phyloP scores from a whole-genome alignment of 2,888 invertebrate species.

The Lasioglossum figueresi region DNA sequence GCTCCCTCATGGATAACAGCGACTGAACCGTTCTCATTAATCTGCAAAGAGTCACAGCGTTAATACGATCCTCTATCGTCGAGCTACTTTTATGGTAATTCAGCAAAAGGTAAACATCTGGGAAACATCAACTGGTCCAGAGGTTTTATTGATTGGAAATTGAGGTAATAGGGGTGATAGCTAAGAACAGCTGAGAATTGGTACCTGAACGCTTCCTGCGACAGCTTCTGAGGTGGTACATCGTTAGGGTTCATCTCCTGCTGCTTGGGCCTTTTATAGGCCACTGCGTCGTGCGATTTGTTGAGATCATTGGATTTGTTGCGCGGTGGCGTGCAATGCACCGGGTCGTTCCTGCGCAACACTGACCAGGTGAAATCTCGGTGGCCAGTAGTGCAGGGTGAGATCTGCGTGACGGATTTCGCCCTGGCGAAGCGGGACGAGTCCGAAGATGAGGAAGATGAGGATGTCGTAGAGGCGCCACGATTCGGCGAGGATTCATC shows the following conservation, averaged over 20 bases:
- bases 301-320: conserved; percentile 72
- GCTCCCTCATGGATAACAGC: conserved; percentile 87
- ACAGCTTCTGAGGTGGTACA: conserved; percentile 87
- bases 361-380: conserved; percentile 87
- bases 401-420: conserved; percentile 84
- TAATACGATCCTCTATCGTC: not conserved
- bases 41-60: conserved; percentile 73
- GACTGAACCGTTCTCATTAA: conserved; percentile 88
- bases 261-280: conserved; percentile 83
- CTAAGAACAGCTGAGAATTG: not conserved
- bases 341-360: conserved; percentile 77
- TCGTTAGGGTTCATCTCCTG: conserved; percentile 83
- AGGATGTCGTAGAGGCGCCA: conserved; percentile 49
- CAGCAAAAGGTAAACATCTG: no score
- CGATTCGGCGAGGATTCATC: conserved; percentile 71
- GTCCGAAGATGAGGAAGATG: conserved; percentile 57
- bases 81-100: not conserved
- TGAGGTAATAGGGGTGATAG: not conserved
- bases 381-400: conserved; percentile 79
- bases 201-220: conserved; percentile 87
- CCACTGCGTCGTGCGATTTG: conserved; percentile 71
- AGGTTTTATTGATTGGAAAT: not conserved
- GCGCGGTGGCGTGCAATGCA: conserved; percentile 71
- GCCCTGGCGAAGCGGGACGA: conserved; percentile 81
- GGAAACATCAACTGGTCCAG: not conserved